A percentile compares a stretch with the other conserved stretches of the same genome.
phyloP scores from a whole-genome alignment of 2,113 vertebrate species.

The Archilochus colubris region DNA sequence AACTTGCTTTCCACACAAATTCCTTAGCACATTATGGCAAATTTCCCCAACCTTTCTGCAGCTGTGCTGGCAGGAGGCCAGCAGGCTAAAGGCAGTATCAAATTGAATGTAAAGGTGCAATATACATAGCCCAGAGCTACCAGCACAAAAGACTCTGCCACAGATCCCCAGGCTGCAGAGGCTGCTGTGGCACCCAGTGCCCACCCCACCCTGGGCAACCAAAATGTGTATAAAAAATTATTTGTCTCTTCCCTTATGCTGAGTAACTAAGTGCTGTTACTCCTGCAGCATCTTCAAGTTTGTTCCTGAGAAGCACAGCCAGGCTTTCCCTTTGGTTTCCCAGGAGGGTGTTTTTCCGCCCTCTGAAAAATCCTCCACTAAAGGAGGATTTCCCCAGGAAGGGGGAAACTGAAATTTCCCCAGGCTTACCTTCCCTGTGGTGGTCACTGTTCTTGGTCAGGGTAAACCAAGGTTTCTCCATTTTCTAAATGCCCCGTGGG shows the following conservation, averaged over 20 bases:
- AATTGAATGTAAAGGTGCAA: constrained; percentile 58
- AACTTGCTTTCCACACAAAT: constrained; percentile 51
- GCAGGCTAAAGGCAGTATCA: constrained; percentile 47
- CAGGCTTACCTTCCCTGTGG: not conserved
- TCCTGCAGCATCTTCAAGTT: not conserved
- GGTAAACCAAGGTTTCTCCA: not conserved
- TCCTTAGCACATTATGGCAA: constrained; percentile 52
- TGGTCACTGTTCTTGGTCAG: rapidly evolving
- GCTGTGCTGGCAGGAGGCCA: constrained; percentile 54
- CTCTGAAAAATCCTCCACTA: not conserved
- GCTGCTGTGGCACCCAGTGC: rapidly evolving
- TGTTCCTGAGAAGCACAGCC: not conserved
- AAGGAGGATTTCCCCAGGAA: not conserved
- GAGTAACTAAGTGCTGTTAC: not conserved
- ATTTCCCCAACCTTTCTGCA: constrained; percentile 48
- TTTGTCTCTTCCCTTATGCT: not conserved
- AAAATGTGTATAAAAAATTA: not conserved
- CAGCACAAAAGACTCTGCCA: not conserved
- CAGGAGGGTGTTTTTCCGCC: not conserved
- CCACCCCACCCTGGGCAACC: rapidly evolving
- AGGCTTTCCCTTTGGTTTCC: not conserved
- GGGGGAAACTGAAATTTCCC: no score
- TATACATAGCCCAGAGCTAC: constrained; percentile 64
- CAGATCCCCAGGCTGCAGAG: not conserved
- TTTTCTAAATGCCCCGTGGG: not conserved